phyloP scores from a whole-genome alignment of 2,888 invertebrate species.

The Epinotia ramella region DNA sequence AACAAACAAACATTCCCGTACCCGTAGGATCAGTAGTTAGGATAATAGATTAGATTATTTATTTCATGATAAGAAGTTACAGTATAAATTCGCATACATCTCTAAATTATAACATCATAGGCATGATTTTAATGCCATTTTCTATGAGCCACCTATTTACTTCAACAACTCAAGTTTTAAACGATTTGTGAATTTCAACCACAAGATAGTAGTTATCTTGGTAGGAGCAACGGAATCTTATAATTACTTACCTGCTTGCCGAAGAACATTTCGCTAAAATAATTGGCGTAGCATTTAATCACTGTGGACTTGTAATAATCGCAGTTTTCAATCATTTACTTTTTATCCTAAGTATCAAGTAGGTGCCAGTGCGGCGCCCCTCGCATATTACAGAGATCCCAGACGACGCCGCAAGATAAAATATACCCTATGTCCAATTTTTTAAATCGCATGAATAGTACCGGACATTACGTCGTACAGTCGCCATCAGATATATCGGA shows the following conservation, averaged over 20 bases:
- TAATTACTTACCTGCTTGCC: conserved; percentile 34
- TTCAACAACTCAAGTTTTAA: conserved; percentile 27
- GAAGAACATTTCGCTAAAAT: conserved; percentile 22
- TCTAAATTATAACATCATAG: background rate
- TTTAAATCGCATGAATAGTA: too few relatives aligned
- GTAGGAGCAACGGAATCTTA: conserved; percentile 16
- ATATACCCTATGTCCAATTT: too few relatives aligned
- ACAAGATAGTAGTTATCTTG: conserved; percentile 22
- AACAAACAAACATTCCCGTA: too few relatives aligned
- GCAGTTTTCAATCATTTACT: background rate
- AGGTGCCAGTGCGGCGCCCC: background rate
- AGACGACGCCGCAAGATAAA: too few relatives aligned
- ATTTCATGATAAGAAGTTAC: too few relatives aligned
- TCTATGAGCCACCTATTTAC: conserved; percentile 12
- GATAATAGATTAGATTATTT: too few relatives aligned
- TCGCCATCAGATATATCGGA: too few relatives aligned
- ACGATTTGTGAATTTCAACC: conserved; percentile 35
- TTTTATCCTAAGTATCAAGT: background rate
- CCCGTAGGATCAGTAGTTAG: too few relatives aligned
- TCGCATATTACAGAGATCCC: too few relatives aligned
- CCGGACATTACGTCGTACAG: too few relatives aligned
- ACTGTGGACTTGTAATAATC: background rate
- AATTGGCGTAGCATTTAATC: conserved; percentile 34
- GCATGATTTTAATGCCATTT: background rate
- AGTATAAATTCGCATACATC: too few relatives aligned